A percentile compares a stretch with the other conserved stretches of the same genome.
phyloP scores from a whole-genome alignment of 2,113 vertebrate genomes.

The Rhinopomastus cyanomelas region DNA sequence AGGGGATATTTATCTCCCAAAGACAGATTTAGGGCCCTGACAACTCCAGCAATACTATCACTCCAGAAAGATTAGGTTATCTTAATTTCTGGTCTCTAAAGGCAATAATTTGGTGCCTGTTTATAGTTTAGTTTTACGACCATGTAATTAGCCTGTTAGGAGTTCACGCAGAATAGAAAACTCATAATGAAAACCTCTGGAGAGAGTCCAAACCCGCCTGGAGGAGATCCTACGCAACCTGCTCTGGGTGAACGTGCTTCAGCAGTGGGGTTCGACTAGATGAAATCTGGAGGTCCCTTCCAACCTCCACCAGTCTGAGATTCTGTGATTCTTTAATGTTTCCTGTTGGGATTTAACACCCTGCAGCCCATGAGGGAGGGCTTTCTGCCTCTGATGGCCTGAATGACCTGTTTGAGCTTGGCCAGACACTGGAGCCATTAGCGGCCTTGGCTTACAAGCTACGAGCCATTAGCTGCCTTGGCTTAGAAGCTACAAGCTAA shows the following conservation, averaged over 20 bases:
- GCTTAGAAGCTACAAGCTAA: background rate
- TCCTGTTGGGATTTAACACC: background rate
- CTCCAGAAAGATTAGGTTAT: background rate
- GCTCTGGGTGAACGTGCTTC: background rate
- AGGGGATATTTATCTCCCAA: background rate
- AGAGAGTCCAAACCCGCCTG: background rate
- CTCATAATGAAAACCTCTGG: background rate
- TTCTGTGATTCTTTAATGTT: background rate
- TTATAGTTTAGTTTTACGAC: background rate
- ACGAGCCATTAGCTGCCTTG: background rate
- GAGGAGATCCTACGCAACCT: background rate
- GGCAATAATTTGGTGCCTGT: background rate
- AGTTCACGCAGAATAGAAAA: background rate
- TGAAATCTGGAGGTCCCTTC: no score
- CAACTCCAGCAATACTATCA: background rate
- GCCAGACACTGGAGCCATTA: background rate
- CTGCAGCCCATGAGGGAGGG: background rate
- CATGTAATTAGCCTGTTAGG: background rate
- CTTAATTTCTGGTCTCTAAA: background rate
- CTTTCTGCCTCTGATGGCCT: background rate
- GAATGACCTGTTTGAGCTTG: background rate
- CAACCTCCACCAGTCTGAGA: background rate
- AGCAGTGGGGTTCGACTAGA: no score
- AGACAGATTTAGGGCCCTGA: background rate
- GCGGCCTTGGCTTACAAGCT: no score